Percentiles rank a stretch among this genome's conserved stretches.
These are phyloP conservation scores for Acanthopleura granulata DNA, from an alignment of 2,888 invertebrate species.

Conservation along the genomic window DNA sequence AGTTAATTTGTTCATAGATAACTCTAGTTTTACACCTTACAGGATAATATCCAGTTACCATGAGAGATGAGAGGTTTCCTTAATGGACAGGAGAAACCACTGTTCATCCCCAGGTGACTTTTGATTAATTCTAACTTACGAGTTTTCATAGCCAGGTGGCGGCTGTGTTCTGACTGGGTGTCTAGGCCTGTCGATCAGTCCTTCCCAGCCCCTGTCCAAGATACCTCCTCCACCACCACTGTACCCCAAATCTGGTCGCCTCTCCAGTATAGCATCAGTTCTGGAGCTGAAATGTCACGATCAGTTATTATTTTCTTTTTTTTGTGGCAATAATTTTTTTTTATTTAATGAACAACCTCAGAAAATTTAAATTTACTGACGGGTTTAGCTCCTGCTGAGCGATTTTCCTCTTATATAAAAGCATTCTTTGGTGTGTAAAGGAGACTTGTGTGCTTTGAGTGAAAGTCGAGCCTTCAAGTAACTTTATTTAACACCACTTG, in stretches of 20 bases:
- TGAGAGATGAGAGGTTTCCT: not conserved
- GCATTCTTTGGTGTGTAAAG: too few species aligned
- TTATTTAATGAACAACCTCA: too few species aligned
- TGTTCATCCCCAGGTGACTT: too few species aligned
- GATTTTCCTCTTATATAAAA: too few species aligned
- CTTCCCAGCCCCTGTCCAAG: conserved; percentile 50
- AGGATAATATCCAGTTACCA: not conserved
- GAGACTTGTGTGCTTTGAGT: not conserved
- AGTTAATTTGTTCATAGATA: too few species aligned
- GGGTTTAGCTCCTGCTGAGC: too few species aligned
- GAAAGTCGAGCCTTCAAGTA: not conserved
- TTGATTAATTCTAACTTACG: not conserved
- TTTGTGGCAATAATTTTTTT: too few species aligned
- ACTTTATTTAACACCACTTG: too few species aligned
- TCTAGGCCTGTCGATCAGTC: conserved; percentile 44
- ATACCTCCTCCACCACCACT: conserved; percentile 30
- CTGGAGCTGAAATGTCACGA: conserved; percentile 39
- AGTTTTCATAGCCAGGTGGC: conserved; percentile 37
- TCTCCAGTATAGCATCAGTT: conserved; percentile 32
- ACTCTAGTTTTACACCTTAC: too few species aligned
- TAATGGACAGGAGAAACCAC: not conserved
- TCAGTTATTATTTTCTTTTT: conserved; percentile 31
- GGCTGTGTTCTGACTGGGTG: conserved; percentile 28
- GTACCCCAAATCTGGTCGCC: conserved; percentile 20
- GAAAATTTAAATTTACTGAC: too few species aligned